A percentile compares a stretch with the other conserved stretches of the same genome.
Conservation (phyloP, 2,797 vertebrate genomes). For the Amphiprion clarkii region DNA sequence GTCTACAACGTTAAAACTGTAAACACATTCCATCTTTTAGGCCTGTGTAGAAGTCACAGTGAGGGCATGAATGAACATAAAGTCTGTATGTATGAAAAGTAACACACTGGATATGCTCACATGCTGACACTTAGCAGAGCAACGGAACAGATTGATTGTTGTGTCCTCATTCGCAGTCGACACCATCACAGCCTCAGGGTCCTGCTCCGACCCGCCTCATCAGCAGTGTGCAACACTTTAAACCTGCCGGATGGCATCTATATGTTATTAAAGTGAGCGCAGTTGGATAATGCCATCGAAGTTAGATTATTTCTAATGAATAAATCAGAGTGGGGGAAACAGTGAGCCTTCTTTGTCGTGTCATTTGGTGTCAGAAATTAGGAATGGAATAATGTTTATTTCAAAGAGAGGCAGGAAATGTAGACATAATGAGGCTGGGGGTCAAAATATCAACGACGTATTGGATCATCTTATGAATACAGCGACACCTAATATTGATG, state of each 20-base stretch:
- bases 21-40: background rate
- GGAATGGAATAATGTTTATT: background rate
- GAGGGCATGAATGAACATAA: background rate
- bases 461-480: too few species aligned
- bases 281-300: background rate
- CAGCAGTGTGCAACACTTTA: constrained; percentile 36
- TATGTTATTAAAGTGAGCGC: background rate
- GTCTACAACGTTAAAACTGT: background rate
- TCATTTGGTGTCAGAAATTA: background rate
- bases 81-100: constrained; percentile 8
- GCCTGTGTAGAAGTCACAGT: background rate
- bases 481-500: too few species aligned
- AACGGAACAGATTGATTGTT: constrained; percentile 59
- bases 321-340: background rate
- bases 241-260: constrained; percentile 12
- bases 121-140: constrained; percentile 37
- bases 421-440: too few species aligned
- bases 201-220: constrained; percentile 25
- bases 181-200: constrained; percentile 48
- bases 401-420: too few species aligned
- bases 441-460: too few species aligned
- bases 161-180: constrained; percentile 56
- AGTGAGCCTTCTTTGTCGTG: background rate
- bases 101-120: constrained; percentile 15
- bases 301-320: background rate